Percentiles rank a stretch among this genome's conserved stretches.
Conservation (phyloP, 2,113 vertebrate species). For the Parotia lawesii region DNA sequence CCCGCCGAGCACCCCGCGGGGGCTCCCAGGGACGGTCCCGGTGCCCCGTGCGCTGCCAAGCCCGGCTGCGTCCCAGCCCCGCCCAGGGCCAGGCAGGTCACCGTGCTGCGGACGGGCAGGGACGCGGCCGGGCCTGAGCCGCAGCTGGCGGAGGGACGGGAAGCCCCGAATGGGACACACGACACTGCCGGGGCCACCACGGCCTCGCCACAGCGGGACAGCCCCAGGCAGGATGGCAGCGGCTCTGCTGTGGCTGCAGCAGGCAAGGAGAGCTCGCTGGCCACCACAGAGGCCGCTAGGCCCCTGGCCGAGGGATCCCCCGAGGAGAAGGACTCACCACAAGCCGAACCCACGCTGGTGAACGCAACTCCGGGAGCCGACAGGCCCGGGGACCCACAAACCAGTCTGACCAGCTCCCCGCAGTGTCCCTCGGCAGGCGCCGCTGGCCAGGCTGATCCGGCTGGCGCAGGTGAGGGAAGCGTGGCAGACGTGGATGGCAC, state of each 20-base stretch:
- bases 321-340: neutral
- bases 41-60: rapidly evolving
- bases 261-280: rapidly evolving
- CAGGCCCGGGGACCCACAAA: neutral
- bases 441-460: neutral
- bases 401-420: neutral
- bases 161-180: rapidly evolving
- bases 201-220: rapidly evolving
- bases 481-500: rapidly evolving
- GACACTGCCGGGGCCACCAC: rapidly evolving
- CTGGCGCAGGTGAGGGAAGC: neutral
- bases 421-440: neutral
- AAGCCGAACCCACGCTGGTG: rapidly evolving
- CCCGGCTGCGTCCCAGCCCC: neutral
- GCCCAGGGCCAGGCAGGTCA: neutral
- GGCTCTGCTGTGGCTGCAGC: rapidly evolving
- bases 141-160: neutral
- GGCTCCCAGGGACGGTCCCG: neutral
- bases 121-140: neutral
- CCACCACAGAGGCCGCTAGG: rapidly evolving
- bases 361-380: neutral
- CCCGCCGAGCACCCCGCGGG: neutral
- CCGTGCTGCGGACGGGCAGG: constrained; percentile 15
- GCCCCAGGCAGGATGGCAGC: rapidly evolving
- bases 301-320: neutral